These are phyloP conservation scores for Leptura quadrifasciata DNA, from an alignment of 2,888 invertebrate species.

Conservation along the genomic window DNA sequence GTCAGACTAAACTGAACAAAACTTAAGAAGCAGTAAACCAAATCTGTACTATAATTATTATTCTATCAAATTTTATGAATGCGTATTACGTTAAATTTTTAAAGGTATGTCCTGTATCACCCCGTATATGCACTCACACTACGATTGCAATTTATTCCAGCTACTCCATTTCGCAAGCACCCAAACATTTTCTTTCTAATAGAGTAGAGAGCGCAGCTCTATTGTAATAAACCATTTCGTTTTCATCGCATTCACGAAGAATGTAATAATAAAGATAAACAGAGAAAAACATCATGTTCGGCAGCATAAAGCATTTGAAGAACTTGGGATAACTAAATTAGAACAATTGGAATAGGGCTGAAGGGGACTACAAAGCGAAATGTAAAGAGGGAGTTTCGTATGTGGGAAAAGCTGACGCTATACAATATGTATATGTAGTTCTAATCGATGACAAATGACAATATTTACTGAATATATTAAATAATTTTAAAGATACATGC, in stretches of 20 bases:
- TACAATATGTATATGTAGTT: not conserved
- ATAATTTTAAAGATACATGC: no score
- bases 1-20: no score
- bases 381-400: not conserved
- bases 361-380: slow-evolving; percentile 10
- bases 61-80: no score
- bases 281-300: slow-evolving; percentile 36
- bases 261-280: slow-evolving; percentile 42
- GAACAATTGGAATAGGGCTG: slow-evolving; percentile 29
- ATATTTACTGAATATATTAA: no score
- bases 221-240: slow-evolving; percentile 27
- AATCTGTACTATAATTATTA: no score
- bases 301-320: slow-evolving; percentile 22
- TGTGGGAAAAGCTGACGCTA: not conserved
- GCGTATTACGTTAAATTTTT: no score
- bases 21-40: no score
- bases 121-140: not conserved
- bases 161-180: not conserved
- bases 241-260: slow-evolving; percentile 31
- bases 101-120: no score
- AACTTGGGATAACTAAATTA: slow-evolving; percentile 39
- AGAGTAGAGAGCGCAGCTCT: slow-evolving; percentile 12
- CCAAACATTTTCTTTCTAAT: slow-evolving; percentile 8
- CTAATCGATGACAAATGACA: not conserved
- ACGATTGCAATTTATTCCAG: not conserved